These are phyloP conservation scores for Sisyra nigra DNA, from an alignment of 2,888 invertebrate genomes.

Conservation along the genomic window DNA sequence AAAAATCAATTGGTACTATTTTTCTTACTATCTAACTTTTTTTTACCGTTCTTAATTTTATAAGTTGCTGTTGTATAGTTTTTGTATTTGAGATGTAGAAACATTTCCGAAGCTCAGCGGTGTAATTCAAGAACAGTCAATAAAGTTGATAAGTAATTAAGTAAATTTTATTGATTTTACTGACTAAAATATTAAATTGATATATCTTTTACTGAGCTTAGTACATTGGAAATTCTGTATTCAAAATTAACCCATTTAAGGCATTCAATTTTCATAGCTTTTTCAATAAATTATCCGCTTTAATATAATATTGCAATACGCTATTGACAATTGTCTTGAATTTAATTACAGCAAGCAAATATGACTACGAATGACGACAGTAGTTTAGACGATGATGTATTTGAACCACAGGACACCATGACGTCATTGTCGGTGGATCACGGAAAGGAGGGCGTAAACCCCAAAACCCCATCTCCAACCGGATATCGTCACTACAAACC, in stretches of 20 bases:
- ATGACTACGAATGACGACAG: constrained; percentile 51
- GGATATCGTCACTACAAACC: constrained; percentile 69
- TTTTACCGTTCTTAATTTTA: too few relatives aligned
- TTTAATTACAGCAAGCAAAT: constrained; percentile 23
- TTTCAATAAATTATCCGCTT: neutral
- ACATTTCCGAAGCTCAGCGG: too few relatives aligned
- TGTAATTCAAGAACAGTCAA: too few relatives aligned
- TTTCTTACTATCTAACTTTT: too few relatives aligned
- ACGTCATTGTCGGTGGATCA: constrained; percentile 17
- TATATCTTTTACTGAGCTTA: too few relatives aligned
- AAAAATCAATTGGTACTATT: too few relatives aligned
- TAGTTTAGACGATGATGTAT: constrained; percentile 73
- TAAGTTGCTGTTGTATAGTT: too few relatives aligned
- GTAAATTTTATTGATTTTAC: too few relatives aligned
- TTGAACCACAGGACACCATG: constrained; percentile 32
- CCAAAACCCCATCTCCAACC: constrained; percentile 51
- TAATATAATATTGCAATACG: neutral
- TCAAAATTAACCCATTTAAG: constrained; percentile 7
- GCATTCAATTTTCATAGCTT: neutral
- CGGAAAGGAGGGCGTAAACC: constrained; percentile 19
- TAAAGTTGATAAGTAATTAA: too few relatives aligned
- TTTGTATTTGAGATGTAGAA: too few relatives aligned
- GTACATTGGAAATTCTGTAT: too few relatives aligned
- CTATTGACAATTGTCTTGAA: neutral
- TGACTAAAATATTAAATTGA: too few relatives aligned